Conservation (phyloP, 2,888 invertebrate species). For the Clusia tigrina region DNA sequence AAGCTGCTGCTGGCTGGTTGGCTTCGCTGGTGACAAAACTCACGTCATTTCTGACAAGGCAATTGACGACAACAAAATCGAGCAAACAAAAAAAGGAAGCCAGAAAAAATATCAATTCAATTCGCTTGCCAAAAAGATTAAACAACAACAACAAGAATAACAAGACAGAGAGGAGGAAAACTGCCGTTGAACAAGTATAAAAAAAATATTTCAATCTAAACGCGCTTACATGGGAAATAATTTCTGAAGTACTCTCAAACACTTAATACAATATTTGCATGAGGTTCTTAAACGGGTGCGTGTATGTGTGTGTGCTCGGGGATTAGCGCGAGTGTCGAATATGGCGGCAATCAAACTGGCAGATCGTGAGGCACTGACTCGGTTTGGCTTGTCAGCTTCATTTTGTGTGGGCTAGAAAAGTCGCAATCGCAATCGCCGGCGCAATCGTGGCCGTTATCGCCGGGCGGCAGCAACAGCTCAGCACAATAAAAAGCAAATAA, state of each 20-base stretch:
- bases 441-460: constrained; percentile 3
- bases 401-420: constrained; percentile 42
- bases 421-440: constrained; percentile 14
- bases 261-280: constrained; percentile 59
- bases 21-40: constrained; percentile 40
- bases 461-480: neutral
- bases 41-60: constrained; percentile 51
- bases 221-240: constrained; percentile 61
- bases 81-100: constrained; percentile 19
- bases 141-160: too few species aligned
- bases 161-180: too few species aligned
- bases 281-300: constrained; percentile 39
- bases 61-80: constrained; percentile 50
- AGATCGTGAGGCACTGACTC: constrained; percentile 43
- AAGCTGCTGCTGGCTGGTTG: constrained; percentile 20
- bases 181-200: too few species aligned
- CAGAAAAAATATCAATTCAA: constrained; percentile 39
- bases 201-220: constrained; percentile 39
- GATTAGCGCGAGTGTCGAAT: constrained; percentile 45
- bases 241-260: constrained; percentile 61
- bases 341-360: constrained; percentile 58
- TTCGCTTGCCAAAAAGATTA: constrained; percentile 43
- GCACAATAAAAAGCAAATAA: constrained; percentile 35
- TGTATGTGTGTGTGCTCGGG: constrained; percentile 39
- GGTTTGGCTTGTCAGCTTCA: constrained; percentile 60